Evolutionary conservation across 2,113 vertebrate species (phyloP).

Genomic region (Silurus asotus): DNA sequence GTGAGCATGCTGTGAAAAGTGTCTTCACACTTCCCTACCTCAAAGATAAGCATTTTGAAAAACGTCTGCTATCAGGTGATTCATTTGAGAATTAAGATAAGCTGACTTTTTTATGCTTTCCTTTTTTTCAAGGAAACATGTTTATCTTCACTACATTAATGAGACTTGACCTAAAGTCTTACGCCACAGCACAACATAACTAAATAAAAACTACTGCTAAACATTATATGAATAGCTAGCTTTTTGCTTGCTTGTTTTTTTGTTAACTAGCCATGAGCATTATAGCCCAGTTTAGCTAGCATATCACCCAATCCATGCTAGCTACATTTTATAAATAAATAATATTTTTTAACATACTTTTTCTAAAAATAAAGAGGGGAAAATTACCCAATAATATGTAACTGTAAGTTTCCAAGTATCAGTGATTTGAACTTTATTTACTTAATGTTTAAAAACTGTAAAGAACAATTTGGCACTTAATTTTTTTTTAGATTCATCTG

Average conservation of each 20-base stretch:
- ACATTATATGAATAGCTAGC: not conserved
- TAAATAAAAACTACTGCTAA: not conserved
- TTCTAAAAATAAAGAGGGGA: not conserved
- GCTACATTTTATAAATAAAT: not conserved
- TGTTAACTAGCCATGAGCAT: not conserved
- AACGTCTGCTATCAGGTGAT: constrained; percentile 1
- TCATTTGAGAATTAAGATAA: not conserved
- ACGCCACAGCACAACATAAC: not conserved
- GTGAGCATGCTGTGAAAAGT: constrained; percentile 39
- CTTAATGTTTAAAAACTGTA: not conserved
- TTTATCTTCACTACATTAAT: not conserved
- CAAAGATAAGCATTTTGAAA: constrained; percentile 19
- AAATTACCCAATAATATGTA: not conserved
- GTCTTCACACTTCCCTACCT: constrained; percentile 24
- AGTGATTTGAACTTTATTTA: not conserved
- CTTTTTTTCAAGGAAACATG: not conserved
- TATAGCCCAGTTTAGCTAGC: not conserved
- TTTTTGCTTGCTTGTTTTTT: not conserved
- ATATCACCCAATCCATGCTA: not conserved
- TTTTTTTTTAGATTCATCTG: not conserved
- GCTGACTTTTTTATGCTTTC: not conserved
- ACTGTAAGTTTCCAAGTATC: not conserved
- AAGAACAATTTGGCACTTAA: not conserved
- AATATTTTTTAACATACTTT: too few species aligned
- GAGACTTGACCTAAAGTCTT: not conserved